phyloP scores from a whole-genome alignment of 2,888 invertebrate species.

The Athripsodes cinereus region DNA sequence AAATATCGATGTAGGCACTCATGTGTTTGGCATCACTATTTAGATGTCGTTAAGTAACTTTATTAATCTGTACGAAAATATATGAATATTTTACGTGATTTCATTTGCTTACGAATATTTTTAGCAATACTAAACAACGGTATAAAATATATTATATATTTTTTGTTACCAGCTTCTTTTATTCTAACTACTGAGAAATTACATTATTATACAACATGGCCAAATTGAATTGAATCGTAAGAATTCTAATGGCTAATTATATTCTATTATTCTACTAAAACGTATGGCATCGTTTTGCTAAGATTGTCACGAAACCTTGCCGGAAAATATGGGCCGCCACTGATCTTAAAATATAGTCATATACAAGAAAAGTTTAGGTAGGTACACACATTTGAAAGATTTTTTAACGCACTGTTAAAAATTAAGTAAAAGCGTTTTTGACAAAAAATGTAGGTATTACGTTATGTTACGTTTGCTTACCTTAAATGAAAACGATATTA shows the following conservation, averaged over 20 bases:
- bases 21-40: neutral
- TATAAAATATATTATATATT: neutral
- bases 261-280: neutral
- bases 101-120: constrained; percentile 22
- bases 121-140: neutral
- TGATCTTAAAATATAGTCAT: no score
- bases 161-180: neutral
- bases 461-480: no score
- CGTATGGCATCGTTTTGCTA: no score
- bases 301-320: no score
- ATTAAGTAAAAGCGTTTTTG: no score
- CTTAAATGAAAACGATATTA: no score
- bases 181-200: neutral
- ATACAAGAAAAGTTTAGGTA: no score
- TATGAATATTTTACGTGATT: constrained; percentile 26
- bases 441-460: no score
- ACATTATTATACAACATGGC: neutral
- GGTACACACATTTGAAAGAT: no score
- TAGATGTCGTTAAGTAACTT: constrained; percentile 24
- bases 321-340: no score
- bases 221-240: constrained; percentile 6
- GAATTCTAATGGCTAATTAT: constrained; percentile 14
- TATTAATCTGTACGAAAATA: constrained; percentile 17
- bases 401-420: no score
- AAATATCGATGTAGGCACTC: no score